Evolutionary conservation across 35 echinoderm and acorn worm species (phyloP).

Genomic region (Apostichopus japonicus): DNA sequence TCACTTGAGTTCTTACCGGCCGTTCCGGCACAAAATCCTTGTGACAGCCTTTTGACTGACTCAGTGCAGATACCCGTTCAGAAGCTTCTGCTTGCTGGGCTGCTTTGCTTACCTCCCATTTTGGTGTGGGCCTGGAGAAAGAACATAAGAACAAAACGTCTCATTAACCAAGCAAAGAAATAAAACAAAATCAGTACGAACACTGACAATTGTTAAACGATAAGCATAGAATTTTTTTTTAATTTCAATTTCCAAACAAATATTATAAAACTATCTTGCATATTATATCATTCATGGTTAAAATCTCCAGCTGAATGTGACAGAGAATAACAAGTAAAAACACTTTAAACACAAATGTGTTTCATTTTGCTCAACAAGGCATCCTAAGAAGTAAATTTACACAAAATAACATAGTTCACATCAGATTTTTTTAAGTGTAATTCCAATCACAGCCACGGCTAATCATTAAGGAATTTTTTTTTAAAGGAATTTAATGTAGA

Average conservation of each 20-base stretch:
- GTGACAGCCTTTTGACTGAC: conserved; percentile 69
- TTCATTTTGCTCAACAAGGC: no score
- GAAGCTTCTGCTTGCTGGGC: conserved; percentile 78
- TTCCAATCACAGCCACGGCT: no score
- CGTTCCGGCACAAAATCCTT: conserved; percentile 77
- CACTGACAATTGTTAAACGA: neutral
- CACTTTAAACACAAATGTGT: no score
- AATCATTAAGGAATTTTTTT: no score
- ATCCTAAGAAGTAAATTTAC: no score
- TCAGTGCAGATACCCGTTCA: conserved; percentile 62
- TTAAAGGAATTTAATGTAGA: no score
- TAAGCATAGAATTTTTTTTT: neutral
- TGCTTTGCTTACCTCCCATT: conserved; percentile 86
- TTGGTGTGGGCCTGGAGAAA: conserved; percentile 76
- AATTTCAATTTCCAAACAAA: no score
- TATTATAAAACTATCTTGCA: neutral
- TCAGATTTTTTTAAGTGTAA: no score
- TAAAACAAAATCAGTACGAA: neutral
- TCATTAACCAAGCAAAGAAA: neutral
- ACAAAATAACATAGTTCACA: no score
- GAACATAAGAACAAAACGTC: neutral
- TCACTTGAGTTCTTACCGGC: conserved; percentile 71
- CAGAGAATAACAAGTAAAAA: no score
- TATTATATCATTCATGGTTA: no score
- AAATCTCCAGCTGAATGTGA: no score